Base-by-base conservation (phyloP, 2,888 invertebrate species). In the Phengaris alcon region DNA sequence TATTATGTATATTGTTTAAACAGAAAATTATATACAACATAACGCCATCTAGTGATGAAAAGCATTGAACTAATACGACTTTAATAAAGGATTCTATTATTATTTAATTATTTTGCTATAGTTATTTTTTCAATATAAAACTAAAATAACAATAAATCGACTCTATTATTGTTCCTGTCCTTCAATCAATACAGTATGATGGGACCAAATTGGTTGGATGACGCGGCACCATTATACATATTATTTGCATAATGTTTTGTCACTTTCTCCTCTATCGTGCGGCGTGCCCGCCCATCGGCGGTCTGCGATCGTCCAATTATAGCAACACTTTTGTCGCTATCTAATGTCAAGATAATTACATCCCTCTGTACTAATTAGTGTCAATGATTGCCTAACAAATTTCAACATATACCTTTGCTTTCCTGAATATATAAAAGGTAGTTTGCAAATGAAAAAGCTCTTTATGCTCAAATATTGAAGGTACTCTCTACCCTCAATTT, bases 201-300 rank as follows among this genome's bases (percentile, higher is more conserved):
- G 79, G 79, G 79, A 84, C 89, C 92, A 93, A 93, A 93, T 93
- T 93, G 90, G 85, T 91, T 89, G 82, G 82, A 86, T 93, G 93
- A 93, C 91, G 82, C 70, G 73, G 90, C 89, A 86, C 78, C 78
- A 81, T 84, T 89, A 91, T 91, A 90, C 48, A 91, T 89, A 87
- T 81, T 93, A 93, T 93, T 93, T 91, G 92, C 93, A 93, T 93
- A 90, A 89, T 93, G 93, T 90, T 90, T 89, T 93, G 92, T 93
- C 93, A 93, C 92, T 93, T 93, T 90, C 88, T 83, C 87, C 87
- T 87, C 85, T 86, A 84, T 85, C 88, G 52, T n/a, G 84, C 88
- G 84, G 85, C 88, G 52, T n/a, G 84, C 88, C 86, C 82, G 84
- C 81, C 81, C 55, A 64, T 72, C 68, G 22, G 12, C 51, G 22